Evolutionary conservation across 2,888 invertebrate species (phyloP), one percentile per base, ranked within the genome.

Genomic region (Brachyptera risi): DNA sequence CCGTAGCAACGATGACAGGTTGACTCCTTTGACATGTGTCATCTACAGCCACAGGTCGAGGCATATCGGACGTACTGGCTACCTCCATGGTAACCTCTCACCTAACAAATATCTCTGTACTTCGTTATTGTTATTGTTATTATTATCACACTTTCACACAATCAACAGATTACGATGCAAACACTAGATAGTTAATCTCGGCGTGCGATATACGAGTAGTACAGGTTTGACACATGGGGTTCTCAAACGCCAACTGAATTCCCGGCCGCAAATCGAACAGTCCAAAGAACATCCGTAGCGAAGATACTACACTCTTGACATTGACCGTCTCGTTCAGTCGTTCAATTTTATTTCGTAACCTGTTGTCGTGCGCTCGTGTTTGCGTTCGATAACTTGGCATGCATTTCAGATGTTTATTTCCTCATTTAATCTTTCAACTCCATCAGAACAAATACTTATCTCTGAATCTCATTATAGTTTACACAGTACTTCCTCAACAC

Each of bases 41-140:
- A n/a, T n/a, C n/a, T 4, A 35, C 35, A 11, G 15, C 54, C 31
- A 23, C 54, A 13, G 42, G 58, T 4, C 57, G 56, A 35, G 61
- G 56, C 49, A 62, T 64, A 62, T 50, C 50, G 59, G 50, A 61
- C 63, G 31, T 40, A 58, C 51, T n/a, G 60, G 61, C n/a, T 51
- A 44, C 15, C 58, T 66, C 66, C 44, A 35, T 35, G 42, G 13
- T 35, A 7, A 19, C 17, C n/a, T n/a, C n/a, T n/a, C n/a, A n/a
- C n/a, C n/a, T n/a, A n/a, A n/a, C n/a, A n/a, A 31, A 44, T 44
- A 21, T 44, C 19, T 31, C 35, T 31, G 35, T n/a, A n/a, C n/a
- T n/a, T n/a, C n/a, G n/a, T n/a, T n/a, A n/a, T n/a, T n/a, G n/a
- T n/a, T n/a, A n/a, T n/a, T n/a, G n/a, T n/a, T n/a, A n/a, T n/a